Evolutionary conservation across 2,113 vertebrate species (phyloP).

Genomic region (Gymnogyps californianus): DNA sequence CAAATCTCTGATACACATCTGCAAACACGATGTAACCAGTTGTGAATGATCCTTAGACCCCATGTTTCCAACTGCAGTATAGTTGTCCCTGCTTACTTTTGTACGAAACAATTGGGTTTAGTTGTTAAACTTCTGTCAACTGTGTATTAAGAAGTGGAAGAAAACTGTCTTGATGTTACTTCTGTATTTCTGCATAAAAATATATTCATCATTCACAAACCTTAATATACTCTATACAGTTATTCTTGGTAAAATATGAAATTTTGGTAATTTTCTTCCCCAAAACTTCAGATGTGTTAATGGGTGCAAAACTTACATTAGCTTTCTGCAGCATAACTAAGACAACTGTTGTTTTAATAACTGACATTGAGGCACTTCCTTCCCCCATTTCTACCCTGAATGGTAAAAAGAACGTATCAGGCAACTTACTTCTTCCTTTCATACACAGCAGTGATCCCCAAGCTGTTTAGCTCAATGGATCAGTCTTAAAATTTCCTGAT

Average conservation of each 20-base stretch:
- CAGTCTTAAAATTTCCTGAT: not conserved
- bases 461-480: not conserved
- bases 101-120: not conserved
- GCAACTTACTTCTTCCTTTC: not conserved
- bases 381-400: not conserved
- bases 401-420: not conserved
- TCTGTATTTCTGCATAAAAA: conserved; percentile 19
- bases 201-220: not conserved
- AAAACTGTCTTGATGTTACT: not conserved
- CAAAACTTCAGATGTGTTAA: not conserved
- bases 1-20: not conserved
- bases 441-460: not conserved
- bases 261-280: not conserved
- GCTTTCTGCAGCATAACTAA: not conserved
- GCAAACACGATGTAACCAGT: not conserved
- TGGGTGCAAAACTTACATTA: not conserved
- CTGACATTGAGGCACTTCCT: not conserved
- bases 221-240: not conserved
- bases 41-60: not conserved
- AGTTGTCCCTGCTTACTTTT: not conserved
- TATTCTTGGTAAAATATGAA: not conserved
- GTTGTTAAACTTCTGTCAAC: not conserved
- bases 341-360: not conserved
- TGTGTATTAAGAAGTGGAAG: not conserved
- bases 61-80: not conserved